Percentiles rank a stretch among this genome's conserved stretches.
These are phyloP conservation scores for Microplitis manilae DNA, from an alignment of 2,888 invertebrate genomes.

Conservation along the genomic window DNA sequence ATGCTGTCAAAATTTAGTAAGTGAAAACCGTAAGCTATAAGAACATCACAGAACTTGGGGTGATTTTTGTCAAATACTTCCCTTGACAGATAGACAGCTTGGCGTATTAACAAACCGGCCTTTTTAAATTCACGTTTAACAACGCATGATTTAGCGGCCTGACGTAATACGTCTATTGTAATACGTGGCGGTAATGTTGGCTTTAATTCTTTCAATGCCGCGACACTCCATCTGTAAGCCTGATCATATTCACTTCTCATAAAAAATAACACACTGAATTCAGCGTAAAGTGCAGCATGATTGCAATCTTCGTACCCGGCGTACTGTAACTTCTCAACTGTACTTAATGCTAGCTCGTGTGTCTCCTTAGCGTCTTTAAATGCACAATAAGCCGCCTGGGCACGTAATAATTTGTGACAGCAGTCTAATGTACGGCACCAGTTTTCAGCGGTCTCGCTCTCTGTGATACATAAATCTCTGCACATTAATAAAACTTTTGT, in stretches of 20 bases:
- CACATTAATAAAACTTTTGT: slow-evolving; percentile 81
- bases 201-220: slow-evolving; percentile 81
- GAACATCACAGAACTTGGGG: slow-evolving; percentile 87
- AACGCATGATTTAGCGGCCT: slow-evolving; percentile 91
- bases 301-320: slow-evolving; percentile 62
- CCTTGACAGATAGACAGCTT: slow-evolving; percentile 83
- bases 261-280: slow-evolving; percentile 88
- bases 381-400: slow-evolving; percentile 86
- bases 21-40: slow-evolving; percentile 93
- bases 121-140: slow-evolving; percentile 88
- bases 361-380: slow-evolving; percentile 85
- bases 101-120: slow-evolving; percentile 86
- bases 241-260: slow-evolving; percentile 87
- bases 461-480: slow-evolving; percentile 77
- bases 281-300: slow-evolving; percentile 83
- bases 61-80: slow-evolving; percentile 78
- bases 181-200: slow-evolving; percentile 79
- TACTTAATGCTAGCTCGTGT: slow-evolving; percentile 75
- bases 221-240: slow-evolving; percentile 80
- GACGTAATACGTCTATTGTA: slow-evolving; percentile 86
- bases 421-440: slow-evolving; percentile 85
- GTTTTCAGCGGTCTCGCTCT: slow-evolving; percentile 74
- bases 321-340: slow-evolving; percentile 73
- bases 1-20: slow-evolving; percentile 91
- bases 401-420: slow-evolving; percentile 88